phyloP scores from a whole-genome alignment of 2,888 invertebrate species.

The Catocala nupta region DNA sequence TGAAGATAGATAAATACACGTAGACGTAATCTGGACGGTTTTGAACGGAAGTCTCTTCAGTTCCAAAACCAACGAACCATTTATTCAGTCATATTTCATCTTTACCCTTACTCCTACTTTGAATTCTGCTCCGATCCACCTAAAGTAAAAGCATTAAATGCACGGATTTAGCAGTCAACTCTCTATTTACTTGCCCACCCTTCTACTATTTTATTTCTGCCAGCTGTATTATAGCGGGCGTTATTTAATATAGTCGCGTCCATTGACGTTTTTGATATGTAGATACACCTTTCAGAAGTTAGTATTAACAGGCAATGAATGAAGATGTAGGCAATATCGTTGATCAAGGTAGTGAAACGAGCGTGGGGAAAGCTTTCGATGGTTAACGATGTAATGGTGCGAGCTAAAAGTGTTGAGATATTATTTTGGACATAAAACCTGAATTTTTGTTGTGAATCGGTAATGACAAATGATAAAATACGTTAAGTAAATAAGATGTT shows the following conservation, averaged over 20 bases:
- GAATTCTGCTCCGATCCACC: slow-evolving; percentile 32
- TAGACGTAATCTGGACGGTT: background rate
- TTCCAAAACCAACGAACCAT: slow-evolving; percentile 16
- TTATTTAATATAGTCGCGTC: slow-evolving; percentile 7
- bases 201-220: slow-evolving; percentile 9
- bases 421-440: slow-evolving; percentile 24
- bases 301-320: background rate
- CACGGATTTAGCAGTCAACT: slow-evolving; percentile 41
- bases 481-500: background rate
- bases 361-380: slow-evolving; percentile 34
- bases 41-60: background rate
- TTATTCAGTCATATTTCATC: slow-evolving; percentile 29
- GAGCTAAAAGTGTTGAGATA: slow-evolving; percentile 31
- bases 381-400: slow-evolving; percentile 29
- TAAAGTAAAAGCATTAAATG: slow-evolving; percentile 46
- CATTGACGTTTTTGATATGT: slow-evolving; percentile 18
- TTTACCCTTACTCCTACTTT: slow-evolving; percentile 37
- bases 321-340: slow-evolving; percentile 12
- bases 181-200: slow-evolving; percentile 32
- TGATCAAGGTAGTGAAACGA: background rate
- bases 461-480: background rate
- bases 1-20: background rate
- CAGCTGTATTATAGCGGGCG: slow-evolving; percentile 5
- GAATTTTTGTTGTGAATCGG: background rate
- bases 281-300: background rate